These are phyloP conservation scores for Garrulus glandarius DNA, from an alignment of 2,797 vertebrate species.

Conservation along the genomic window DNA sequence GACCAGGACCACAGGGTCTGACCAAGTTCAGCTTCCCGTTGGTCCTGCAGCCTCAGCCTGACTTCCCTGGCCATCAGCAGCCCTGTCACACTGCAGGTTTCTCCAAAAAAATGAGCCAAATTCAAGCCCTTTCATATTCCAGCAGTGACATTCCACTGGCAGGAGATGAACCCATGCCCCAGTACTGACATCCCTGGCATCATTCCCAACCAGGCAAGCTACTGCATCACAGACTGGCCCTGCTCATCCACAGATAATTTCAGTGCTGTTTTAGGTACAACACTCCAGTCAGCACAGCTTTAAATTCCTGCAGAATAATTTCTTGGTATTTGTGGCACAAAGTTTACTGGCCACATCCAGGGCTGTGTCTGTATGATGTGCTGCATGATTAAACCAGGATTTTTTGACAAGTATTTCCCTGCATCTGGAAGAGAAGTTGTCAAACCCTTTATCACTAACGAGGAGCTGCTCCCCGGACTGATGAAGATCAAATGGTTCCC, in stretches of 20 bases:
- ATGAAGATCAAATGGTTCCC: conserved; percentile 38
- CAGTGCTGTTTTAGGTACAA: neutral
- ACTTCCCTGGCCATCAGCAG: neutral
- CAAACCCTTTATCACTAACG: neutral
- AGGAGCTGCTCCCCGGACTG: neutral
- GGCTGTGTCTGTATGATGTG: neutral
- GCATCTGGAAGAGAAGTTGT: neutral
- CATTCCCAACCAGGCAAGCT: neutral
- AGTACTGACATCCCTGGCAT: neutral
- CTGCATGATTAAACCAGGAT: neutral
- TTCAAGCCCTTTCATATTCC: neutral
- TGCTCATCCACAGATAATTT: neutral
- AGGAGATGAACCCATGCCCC: neutral
- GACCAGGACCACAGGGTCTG: neutral
- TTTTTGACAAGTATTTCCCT: neutral
- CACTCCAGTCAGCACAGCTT: neutral
- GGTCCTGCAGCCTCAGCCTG: neutral
- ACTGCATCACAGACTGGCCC: neutral
- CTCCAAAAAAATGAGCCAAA: neutral
- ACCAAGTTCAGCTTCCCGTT: neutral
- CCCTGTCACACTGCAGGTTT: neutral
- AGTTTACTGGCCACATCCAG: neutral
- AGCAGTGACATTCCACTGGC: neutral
- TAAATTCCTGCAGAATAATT: neutral
- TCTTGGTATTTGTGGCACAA: neutral